Evolutionary conservation across 2,888 invertebrate genomes (phyloP), one percentile per base, ranked within the genome.

Genomic region (Clusia tigrina): DNA sequence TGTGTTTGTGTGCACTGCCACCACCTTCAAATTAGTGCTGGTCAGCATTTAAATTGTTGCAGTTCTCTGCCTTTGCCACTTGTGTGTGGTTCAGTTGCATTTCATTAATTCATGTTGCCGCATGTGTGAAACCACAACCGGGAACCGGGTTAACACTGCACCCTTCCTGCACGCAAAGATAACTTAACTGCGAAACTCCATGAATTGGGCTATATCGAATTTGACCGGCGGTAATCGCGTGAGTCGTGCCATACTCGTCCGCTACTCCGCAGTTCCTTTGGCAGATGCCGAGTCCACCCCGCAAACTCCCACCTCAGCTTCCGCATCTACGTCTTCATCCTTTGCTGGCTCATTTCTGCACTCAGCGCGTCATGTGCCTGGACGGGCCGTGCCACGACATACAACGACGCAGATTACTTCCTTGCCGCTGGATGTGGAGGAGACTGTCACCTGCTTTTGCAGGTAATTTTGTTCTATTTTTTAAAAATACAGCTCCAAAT

Each of bases 381-480:
- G 78, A 55, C 75, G 76, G 51, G 77, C 78, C 42, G 79, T 77
- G 55, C 72, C 74, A 22, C 73, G 74, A 46, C 72, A 69, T 32
- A 54, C 62, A n/a, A 61, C 54, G 54, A 60, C 63, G 26, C 74
- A 72, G 71, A 77, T 85, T n/a, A n/a, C n/a, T 71, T 86, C 88
- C 67, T 83, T 89, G 72, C 88, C 89, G 70, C 81, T 89, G 73
- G 90, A 91, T 81, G 88, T 90, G 71, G 88, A 88, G 78, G 87
- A 88, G 74, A 90, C 91, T 65, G 90, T 91, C 82, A 90, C 90
- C 76, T 92, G 92, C 82, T 92, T 92, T 85, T 91, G 92, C 89
- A 91, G 91, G 91, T 91, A 85, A 85, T n/a, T n/a, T n/a, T n/a
- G n/a, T n/a, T n/a, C n/a, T n/a, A 32, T 32, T 32, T 32, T 32